Percentiles rank a stretch among this genome's conserved stretches.
These are phyloP conservation scores for Myiozetetes cayanensis DNA, from an alignment of 2,113 vertebrate genomes.

Conservation along the genomic window DNA sequence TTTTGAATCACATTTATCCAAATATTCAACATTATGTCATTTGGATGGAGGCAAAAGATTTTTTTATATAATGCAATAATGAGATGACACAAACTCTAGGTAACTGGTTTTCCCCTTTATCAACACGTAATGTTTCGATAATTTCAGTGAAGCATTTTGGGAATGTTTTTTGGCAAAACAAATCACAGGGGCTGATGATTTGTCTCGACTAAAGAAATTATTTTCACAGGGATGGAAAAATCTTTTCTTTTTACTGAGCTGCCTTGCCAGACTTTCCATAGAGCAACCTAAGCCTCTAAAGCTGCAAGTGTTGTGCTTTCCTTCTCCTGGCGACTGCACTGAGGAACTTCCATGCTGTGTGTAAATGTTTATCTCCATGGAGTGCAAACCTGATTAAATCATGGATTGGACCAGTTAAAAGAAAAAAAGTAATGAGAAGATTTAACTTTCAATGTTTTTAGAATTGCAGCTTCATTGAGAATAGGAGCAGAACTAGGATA, in stretches of 20 bases:
- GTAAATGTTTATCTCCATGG: not conserved
- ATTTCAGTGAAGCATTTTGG: not conserved
- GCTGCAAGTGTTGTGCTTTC: not conserved
- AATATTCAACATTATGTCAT: not conserved
- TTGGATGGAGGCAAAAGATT: not conserved
- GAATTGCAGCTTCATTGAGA: not conserved
- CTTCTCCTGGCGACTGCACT: not conserved
- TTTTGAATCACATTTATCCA: not conserved
- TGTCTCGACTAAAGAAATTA: not conserved
- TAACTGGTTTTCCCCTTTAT: not conserved
- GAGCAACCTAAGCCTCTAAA: not conserved
- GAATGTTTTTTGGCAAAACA: slow-evolving; percentile 16
- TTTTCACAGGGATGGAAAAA: slow-evolving; percentile 16
- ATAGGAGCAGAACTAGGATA: not conserved
- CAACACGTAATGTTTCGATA: not conserved
- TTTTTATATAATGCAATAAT: not conserved
- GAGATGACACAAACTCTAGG: not conserved
- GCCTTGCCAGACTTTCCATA: not conserved
- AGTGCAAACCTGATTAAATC: not conserved
- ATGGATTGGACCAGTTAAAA: not conserved
- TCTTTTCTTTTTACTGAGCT: not conserved
- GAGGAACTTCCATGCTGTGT: not conserved
- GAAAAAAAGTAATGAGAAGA: not conserved
- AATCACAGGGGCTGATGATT: not conserved
- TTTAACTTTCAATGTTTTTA: not conserved